Percentiles rank a stretch among this genome's conserved stretches.
phyloP scores from a whole-genome alignment of 2,113 vertebrate genomes.

The Myotis davidii region DNA sequence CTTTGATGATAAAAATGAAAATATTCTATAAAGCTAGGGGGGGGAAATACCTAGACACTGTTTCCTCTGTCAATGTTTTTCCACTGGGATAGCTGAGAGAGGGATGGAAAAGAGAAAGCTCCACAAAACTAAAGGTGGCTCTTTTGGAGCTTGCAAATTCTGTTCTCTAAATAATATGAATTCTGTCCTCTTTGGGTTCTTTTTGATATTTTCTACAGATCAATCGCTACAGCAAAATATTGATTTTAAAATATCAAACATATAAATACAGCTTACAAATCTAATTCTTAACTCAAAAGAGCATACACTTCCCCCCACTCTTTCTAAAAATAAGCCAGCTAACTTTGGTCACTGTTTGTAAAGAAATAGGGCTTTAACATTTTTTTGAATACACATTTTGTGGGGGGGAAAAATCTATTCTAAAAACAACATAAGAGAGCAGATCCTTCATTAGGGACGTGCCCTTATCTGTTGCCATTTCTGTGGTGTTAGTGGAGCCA shows the following conservation, averaged over 20 bases:
- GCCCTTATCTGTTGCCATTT: background rate
- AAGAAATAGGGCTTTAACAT: background rate
- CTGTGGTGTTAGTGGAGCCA: background rate
- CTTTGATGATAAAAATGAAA: background rate
- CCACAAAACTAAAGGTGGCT: background rate
- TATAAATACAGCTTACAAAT: conserved; percentile 59
- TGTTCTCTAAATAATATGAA: background rate
- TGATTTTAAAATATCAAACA: background rate
- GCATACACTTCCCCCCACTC: background rate
- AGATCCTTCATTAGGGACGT: background rate
- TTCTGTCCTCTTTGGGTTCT: background rate
- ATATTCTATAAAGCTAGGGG: background rate
- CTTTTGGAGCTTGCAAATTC: background rate
- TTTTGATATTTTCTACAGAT: background rate
- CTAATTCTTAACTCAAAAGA: conserved; percentile 53
- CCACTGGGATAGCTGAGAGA: background rate
- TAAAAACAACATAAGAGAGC: conserved; percentile 26
- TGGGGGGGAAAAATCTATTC: background rate
- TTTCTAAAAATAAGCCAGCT: conserved; percentile 48
- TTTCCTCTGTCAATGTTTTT: background rate
- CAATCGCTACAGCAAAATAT: background rate
- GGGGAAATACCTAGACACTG: background rate
- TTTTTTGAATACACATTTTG: conserved; percentile 52
- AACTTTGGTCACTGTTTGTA: conserved; percentile 40
- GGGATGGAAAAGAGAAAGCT: background rate